Conservation (phyloP, 2,797 vertebrate genomes). For the Anableps anableps region DNA sequence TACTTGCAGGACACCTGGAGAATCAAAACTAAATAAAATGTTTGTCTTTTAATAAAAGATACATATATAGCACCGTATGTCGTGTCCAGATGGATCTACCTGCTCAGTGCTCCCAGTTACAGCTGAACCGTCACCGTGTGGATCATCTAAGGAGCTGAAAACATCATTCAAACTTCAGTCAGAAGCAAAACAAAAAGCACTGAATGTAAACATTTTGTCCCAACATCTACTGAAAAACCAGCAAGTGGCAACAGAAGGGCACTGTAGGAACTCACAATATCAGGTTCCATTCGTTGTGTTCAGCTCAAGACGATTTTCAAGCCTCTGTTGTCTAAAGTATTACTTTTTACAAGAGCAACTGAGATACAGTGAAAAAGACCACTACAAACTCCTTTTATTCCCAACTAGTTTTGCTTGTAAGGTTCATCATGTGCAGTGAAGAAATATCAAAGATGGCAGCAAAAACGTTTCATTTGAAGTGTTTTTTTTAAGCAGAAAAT, state of each 20-base stretch:
- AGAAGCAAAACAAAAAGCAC: background rate
- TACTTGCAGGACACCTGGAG: background rate
- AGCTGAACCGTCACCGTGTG: slow-evolving; percentile 3
- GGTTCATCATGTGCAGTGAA: no score
- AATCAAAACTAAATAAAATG: background rate
- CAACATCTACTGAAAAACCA: background rate
- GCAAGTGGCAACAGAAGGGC: background rate
- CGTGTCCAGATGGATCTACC: slow-evolving; percentile 44
- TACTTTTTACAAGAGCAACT: background rate
- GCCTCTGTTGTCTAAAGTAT: no score
- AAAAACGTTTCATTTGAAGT: background rate
- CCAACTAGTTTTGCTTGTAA: background rate
- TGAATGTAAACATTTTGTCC: background rate
- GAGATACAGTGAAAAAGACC: background rate
- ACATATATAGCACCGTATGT: background rate
- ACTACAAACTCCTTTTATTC: no score
- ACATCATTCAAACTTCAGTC: background rate
- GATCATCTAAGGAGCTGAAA: slow-evolving; percentile 47
- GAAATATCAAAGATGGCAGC: background rate
- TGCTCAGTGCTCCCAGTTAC: slow-evolving; percentile 34
- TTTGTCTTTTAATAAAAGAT: background rate
- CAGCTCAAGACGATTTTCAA: no score
- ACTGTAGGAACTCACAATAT: no score
- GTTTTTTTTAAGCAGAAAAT: background rate
- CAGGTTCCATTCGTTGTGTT: no score